These are phyloP conservation scores for Ammodramus savannarum DNA, from an alignment of 2,113 vertebrate species.

Conservation along the genomic window DNA sequence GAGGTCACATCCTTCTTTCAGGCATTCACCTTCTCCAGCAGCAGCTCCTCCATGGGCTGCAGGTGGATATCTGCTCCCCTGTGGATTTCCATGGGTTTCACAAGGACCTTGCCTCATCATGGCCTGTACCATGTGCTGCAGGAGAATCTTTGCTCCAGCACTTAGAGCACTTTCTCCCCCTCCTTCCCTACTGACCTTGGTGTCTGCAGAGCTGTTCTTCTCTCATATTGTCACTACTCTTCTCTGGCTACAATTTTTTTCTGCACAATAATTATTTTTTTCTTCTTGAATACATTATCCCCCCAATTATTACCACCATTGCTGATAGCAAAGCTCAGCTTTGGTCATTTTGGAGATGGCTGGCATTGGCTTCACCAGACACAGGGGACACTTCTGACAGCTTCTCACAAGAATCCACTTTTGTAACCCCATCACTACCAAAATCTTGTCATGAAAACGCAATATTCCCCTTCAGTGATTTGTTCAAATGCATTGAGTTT, in stretches of 20 bases:
- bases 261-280: background rate
- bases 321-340: background rate
- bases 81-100: background rate
- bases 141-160: background rate
- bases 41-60: background rate
- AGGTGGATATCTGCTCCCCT: background rate
- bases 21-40: background rate
- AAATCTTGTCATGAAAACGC: background rate
- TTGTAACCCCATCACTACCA: background rate
- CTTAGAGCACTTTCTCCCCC: rapidly evolving
- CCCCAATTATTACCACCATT: background rate
- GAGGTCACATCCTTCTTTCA: background rate
- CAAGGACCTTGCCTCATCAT: background rate
- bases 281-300: background rate
- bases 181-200: background rate
- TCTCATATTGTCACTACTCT: background rate
- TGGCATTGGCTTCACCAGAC: background rate
- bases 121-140: background rate
- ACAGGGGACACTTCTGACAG: background rate
- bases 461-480: background rate
- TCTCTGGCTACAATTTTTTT: background rate
- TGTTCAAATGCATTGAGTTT: background rate
- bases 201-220: background rate
- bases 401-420: background rate
- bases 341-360: background rate